A percentile compares a stretch with the other conserved stretches of the same genome.
Evolutionary conservation across 1,140 invertebrate species (phyloP).

Genomic region (Micrasema minimum): DNA sequence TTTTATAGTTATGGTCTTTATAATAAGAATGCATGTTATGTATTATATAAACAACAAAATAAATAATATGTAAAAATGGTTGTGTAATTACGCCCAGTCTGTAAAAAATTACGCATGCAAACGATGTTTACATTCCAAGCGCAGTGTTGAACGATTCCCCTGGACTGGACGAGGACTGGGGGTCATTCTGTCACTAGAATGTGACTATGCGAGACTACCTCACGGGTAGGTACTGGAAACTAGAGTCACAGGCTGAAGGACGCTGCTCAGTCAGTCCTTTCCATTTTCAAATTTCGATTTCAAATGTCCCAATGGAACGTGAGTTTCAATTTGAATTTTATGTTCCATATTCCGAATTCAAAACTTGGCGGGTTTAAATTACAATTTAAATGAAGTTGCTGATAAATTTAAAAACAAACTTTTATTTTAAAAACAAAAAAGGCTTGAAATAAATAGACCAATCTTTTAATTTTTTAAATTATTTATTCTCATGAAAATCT

Average conservation of each 20-base stretch:
- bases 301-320: constrained; percentile 3
- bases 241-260: constrained; percentile 10
- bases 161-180: constrained; percentile 1
- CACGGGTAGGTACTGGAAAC: not conserved
- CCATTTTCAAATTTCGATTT: constrained; percentile 33
- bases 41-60: too few species aligned
- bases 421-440: too few species aligned
- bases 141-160: not conserved
- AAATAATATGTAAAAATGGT: not conserved
- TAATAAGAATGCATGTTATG: too few species aligned
- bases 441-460: too few species aligned
- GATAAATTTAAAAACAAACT: too few species aligned
- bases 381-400: too few species aligned
- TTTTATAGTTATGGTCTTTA: too few species aligned
- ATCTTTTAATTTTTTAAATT: too few species aligned
- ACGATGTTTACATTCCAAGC: constrained; percentile 24
- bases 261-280: constrained; percentile 5
- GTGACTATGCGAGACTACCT: not conserved
- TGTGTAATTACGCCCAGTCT: not conserved
- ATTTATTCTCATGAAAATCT: too few species aligned
- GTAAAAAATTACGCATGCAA: not conserved
- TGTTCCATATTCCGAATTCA: too few species aligned
- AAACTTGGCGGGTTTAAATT: too few species aligned
- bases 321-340: not conserved
- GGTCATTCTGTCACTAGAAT: constrained; percentile 33